These are phyloP conservation scores for Agriopis leucophaearia DNA, from an alignment of 2,888 invertebrate species.

Conservation along the genomic window DNA sequence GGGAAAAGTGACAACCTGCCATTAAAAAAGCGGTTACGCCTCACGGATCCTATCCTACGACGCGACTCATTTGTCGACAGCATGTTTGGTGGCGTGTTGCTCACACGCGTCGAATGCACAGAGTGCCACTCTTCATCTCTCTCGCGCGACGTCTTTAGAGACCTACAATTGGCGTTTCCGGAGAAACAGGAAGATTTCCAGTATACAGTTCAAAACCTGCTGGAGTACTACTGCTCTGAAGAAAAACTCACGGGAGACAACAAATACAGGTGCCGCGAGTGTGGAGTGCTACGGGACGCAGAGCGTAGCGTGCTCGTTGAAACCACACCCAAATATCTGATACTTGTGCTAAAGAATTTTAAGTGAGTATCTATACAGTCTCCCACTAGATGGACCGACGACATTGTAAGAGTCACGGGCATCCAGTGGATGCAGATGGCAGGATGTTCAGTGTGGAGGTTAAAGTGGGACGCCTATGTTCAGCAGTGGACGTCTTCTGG, in stretches of 20 bases:
- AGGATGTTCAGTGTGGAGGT: too few species aligned
- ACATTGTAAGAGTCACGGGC: too few species aligned
- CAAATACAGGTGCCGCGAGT: conserved; percentile 92
- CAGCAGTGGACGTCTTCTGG: too few species aligned
- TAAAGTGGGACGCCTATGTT: too few species aligned
- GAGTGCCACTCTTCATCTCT: conserved; percentile 90
- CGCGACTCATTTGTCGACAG: conserved; percentile 86
- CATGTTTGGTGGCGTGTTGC: conserved; percentile 92
- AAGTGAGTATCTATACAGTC: conserved; percentile 62
- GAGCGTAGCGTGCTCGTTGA: conserved; percentile 87
- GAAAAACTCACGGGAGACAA: conserved; percentile 93
- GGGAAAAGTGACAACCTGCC: conserved; percentile 47
- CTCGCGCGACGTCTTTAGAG: conserved; percentile 92
- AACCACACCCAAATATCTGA: conserved; percentile 91
- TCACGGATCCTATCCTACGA: conserved; percentile 56
- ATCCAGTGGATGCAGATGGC: too few species aligned
- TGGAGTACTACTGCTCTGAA: conserved; percentile 92
- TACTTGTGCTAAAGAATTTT: conserved; percentile 93
- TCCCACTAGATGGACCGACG: too few species aligned
- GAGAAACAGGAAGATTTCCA: conserved; percentile 77
- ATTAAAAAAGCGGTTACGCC: conserved; percentile 64
- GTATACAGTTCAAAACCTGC: conserved; percentile 91
- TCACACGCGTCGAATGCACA: conserved; percentile 91
- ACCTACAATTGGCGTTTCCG: conserved; percentile 92
- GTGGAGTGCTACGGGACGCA: conserved; percentile 91